Base-by-base conservation (phyloP, 2,113 vertebrate genomes). In the Siniperca chuatsi region DNA sequence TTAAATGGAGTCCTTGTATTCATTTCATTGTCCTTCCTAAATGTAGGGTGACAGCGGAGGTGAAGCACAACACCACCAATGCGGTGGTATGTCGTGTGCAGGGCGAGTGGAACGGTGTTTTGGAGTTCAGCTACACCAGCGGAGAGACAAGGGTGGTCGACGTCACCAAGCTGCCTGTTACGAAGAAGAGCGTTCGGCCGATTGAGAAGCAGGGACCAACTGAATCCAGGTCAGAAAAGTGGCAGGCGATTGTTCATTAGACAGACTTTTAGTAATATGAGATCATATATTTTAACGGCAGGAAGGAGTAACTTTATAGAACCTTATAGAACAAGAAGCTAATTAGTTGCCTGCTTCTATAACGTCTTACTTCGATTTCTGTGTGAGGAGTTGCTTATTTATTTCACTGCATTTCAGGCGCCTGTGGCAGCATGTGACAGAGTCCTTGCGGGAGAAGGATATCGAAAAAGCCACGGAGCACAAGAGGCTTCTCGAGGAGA, bases 401-500 rank as follows among this genome's bases (percentile, higher is more conserved):
- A 3, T 33, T 37, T 18, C 18, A 0, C 73, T 50, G 5, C 7
- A 0, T 73, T 66, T 21, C 75, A 99, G 98, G 90, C 95, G 96
- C 70, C 95, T 99, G 33, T 99, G 98, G 98, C 96, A 97, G 92
- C 96, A 97, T 2, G 98, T 99, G 87, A 99, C 98, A 0, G 97
- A 98, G 82, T 94, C 97, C 54, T 88, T 99, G 84, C 96, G 96
- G 86, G 96, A 97, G 91, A 97, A 97, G 87, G 97, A 99, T 73
- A 97, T 99, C 0, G 98, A 99, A 12, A 97, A 97, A 84, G 98
- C 98, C 81, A 99, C 98, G 0, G 98, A 99, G 86, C 97, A 99
- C 94, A 99, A 99, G 84, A 94, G 96, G 75, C 89, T 97, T 44
- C 96, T 99, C 67, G 98, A 99, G 79, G 98, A 99, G 60, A 92